These are phyloP conservation scores for Coleophora flavipennella DNA, from an alignment of 2,888 invertebrate genomes.

Conservation along the genomic window DNA sequence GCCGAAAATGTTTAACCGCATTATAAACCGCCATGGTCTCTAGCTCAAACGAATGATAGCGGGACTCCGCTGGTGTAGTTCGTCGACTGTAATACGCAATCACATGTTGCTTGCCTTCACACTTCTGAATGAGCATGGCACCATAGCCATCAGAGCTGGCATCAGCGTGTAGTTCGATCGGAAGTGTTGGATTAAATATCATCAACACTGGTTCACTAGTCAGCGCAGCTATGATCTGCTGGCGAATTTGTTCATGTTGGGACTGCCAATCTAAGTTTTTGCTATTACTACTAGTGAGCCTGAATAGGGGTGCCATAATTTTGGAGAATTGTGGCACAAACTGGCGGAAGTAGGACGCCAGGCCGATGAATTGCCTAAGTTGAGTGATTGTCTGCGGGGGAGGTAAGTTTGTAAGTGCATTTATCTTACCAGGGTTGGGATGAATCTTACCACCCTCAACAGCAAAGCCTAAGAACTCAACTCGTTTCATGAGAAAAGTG, in stretches of 20 bases:
- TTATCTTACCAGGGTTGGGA: slow-evolving; percentile 18
- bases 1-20: slow-evolving; percentile 17
- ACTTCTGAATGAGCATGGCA: slow-evolving; percentile 13
- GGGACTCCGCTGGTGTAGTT: slow-evolving; percentile 12
- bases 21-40: slow-evolving; percentile 20
- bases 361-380: slow-evolving; percentile 18
- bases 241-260: slow-evolving; percentile 11
- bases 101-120: slow-evolving; percentile 1
- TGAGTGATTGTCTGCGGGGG: slow-evolving; percentile 15
- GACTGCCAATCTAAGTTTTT: slow-evolving; percentile 9
- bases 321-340: slow-evolving; percentile 13
- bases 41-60: slow-evolving; percentile 18
- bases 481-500: slow-evolving; percentile 11
- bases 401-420: slow-evolving; percentile 9
- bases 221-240: slow-evolving; percentile 12
- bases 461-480: slow-evolving; percentile 17
- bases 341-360: slow-evolving; percentile 17
- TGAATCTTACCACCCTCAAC: slow-evolving; percentile 12
- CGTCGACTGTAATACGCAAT: slow-evolving; percentile 15
- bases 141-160: slow-evolving; percentile 18
- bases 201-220: slow-evolving; percentile 13
- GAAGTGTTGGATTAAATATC: slow-evolving; percentile 14
- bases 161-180: slow-evolving; percentile 18
- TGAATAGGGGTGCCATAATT: slow-evolving; percentile 9
- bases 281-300: slow-evolving; percentile 3